Evolutionary conservation across 2,797 vertebrate species (phyloP).

Genomic region (Miichthys miiuy): DNA sequence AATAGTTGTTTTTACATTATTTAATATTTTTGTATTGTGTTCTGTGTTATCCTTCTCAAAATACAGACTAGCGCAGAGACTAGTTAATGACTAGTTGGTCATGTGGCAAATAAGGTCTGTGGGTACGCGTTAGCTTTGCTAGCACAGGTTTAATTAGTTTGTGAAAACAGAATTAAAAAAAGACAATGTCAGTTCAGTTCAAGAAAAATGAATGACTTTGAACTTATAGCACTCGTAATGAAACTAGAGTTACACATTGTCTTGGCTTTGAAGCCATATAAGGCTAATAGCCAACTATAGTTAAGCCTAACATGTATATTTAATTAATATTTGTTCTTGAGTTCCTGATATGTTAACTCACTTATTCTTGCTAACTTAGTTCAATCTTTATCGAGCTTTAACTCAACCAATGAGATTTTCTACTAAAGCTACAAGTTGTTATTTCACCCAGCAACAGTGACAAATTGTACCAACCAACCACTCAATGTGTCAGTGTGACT

Average conservation of each 20-base stretch:
- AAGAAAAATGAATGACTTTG: neutral
- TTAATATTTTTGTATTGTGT: neutral
- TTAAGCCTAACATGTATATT: neutral
- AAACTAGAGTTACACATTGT: neutral
- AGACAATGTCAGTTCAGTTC: too few relatives aligned
- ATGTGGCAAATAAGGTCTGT: neutral
- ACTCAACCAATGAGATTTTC: constrained; percentile 16
- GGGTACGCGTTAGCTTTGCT: too few relatives aligned
- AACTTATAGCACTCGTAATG: neutral
- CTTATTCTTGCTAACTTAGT: neutral
- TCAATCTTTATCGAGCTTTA: neutral
- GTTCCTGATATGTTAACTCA: too few relatives aligned
- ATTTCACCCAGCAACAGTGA: neutral
- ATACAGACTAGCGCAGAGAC: neutral
- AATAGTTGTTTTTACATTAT: neutral
- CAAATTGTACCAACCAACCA: neutral
- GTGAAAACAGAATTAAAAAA: too few relatives aligned
- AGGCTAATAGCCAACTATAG: neutral
- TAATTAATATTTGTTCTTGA: neutral
- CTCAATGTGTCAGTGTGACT: neutral
- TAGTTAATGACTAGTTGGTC: neutral
- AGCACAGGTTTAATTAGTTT: too few relatives aligned
- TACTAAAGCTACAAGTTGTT: neutral
- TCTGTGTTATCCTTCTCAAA: neutral
- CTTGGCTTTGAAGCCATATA: neutral